Conservation (phyloP, 2,797 vertebrate species). For the Poeciliopsis turneri region DNA sequence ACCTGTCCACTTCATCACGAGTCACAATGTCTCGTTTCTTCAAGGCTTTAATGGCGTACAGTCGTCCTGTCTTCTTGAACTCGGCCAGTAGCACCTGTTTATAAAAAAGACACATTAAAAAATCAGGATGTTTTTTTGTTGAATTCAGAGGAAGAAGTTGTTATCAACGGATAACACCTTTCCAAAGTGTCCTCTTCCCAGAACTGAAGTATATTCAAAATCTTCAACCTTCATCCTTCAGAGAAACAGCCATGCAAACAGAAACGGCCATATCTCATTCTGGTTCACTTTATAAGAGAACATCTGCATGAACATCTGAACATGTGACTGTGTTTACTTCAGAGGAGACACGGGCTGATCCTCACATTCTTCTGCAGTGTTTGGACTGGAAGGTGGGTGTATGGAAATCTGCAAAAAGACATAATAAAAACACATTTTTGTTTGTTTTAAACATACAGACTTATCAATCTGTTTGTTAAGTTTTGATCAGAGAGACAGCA, state of each 20-base stretch:
- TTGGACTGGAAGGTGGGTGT: not conserved
- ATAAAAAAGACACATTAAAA: conserved; percentile 15
- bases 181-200: conserved; percentile 93
- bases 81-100: conserved; percentile 89
- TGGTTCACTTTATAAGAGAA: not conserved
- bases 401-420: conserved; percentile 58
- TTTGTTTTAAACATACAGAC: not conserved
- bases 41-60: conserved; percentile 92
- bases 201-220: conserved; percentile 85
- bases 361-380: conserved; percentile 44
- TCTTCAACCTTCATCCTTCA: conserved; percentile 82
- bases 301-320: conserved; percentile 8
- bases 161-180: conserved; percentile 75
- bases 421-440: not conserved
- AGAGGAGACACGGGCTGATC: conserved; percentile 51
- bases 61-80: conserved; percentile 83
- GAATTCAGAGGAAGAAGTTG: not conserved
- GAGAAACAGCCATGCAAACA: not conserved
- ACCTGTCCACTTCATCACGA: conserved; percentile 90
- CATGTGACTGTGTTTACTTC: conserved; percentile 53
- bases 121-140: not conserved
- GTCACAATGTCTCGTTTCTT: conserved; percentile 93
- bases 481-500: not conserved
- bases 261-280: not conserved
- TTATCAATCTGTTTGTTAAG: not conserved